Base-by-base conservation (phyloP, 2,113 vertebrate species). In the Scopus umbretta region DNA sequence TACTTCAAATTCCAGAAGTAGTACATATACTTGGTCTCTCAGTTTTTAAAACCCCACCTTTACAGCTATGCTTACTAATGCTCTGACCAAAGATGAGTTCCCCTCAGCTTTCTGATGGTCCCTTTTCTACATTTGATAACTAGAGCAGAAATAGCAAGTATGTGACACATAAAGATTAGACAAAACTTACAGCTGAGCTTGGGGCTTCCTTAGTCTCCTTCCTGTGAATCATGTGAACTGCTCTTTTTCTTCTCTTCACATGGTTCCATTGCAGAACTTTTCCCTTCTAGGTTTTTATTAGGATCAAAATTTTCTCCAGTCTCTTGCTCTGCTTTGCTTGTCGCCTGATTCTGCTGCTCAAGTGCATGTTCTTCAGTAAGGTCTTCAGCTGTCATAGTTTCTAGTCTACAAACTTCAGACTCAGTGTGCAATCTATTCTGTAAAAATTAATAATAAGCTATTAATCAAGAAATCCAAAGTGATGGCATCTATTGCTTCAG, bases 361-460 rank as follows among this genome's bases (percentile, higher is more conserved):
- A 10, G 7, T 45, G 11, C 22, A 11, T 21, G 63, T 49, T 88
- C 89, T 85, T 80, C 86, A 70, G 45, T 52, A 45, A 23, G 9
- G 11, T 16, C 84, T 86, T 88, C 86, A 86, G 92, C 67, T 94
- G 52, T 56, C 55, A 58, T 12, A 68, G 70, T 90, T 92, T 88
- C 93, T 59, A 40, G 71, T 70, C 29, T 90, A 30, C 84, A 66
- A 75, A n/a, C 62, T 80, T 83, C 72, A 86, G 67, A 25, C 58
- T 93, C 88, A 5, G 78, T 34, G 59, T 73, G 34, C 71, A 93
- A 75, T 42, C 74, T 84, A 27, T n/a, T 91, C 97, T 98, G 91
- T 84, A 97, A 94, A 94, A 95, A 73, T 71, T 19, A 73, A 53
- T 70, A 93, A 40, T 34, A 29, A 70, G 23, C 50, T 89, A 47